Conservation (phyloP, 2,797 vertebrate genomes). For the Varecia variegata region DNA sequence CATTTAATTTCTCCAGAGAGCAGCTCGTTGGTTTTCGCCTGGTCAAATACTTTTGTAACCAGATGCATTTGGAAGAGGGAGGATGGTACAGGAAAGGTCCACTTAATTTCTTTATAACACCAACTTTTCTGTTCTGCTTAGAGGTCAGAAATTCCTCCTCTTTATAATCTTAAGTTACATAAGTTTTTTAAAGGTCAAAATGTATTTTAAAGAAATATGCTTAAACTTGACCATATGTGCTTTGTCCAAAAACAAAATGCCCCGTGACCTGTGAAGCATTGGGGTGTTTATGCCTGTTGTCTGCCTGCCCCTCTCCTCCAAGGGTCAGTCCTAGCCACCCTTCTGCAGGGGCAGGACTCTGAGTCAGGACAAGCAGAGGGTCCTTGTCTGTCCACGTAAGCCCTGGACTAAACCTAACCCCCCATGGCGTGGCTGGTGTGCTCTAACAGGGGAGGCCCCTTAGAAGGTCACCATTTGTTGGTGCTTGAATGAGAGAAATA, state of each 20-base stretch:
- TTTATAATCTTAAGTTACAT: not conserved
- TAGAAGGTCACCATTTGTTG: not conserved
- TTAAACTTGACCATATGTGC: not conserved
- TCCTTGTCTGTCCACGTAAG: not conserved
- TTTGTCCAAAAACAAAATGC: not conserved
- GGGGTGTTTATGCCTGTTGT: not conserved
- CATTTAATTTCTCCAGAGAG: not conserved
- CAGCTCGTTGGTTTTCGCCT: not conserved
- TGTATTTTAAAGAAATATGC: not conserved
- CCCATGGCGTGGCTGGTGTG: not conserved
- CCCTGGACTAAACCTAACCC: not conserved
- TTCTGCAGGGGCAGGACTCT: not conserved
- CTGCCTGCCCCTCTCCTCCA: not conserved
- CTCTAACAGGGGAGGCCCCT: not conserved
- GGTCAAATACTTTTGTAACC: not conserved
- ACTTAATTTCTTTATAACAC: not conserved
- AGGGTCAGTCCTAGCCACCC: not conserved
- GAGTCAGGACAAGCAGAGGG: not conserved
- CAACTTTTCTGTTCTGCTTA: not conserved
- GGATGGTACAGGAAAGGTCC: not conserved
- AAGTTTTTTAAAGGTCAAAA: conserved; percentile 8
- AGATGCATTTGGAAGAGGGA: not conserved
- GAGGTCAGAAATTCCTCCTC: not conserved
- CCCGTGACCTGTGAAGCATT: not conserved
- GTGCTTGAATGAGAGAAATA: not conserved